Conservation (phyloP, 2,113 vertebrate genomes). For the Ginglymostoma cirratum region DNA sequence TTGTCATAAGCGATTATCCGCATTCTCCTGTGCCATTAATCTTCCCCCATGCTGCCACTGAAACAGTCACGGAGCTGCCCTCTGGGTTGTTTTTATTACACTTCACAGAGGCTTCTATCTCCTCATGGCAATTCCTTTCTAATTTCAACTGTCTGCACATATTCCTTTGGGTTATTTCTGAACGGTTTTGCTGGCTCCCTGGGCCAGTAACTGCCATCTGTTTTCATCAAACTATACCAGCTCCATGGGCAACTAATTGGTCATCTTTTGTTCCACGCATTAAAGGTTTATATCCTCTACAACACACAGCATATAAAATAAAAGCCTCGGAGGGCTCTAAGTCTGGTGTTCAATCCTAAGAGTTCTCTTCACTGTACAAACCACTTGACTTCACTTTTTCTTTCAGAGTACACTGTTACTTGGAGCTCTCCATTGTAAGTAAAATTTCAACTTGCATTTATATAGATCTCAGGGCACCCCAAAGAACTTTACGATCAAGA, state of each 20-base stretch:
- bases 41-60: background rate
- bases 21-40: constrained; percentile 2
- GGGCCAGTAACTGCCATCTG: background rate
- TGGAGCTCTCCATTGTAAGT: background rate
- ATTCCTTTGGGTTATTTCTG: background rate
- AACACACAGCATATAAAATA: background rate
- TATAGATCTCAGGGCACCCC: background rate
- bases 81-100: constrained; percentile 6
- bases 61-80: background rate
- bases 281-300: constrained; percentile 9
- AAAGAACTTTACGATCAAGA: background rate
- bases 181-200: background rate
- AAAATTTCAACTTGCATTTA: background rate
- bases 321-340: background rate
- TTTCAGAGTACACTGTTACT: background rate
- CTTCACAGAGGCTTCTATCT: background rate
- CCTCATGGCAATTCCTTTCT: constrained; percentile 16
- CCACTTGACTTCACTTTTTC: background rate
- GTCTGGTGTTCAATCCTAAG: background rate
- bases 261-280: background rate
- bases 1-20: background rate
- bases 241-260: background rate
- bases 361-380: background rate
- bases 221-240: constrained; percentile 15
- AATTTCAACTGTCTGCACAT: background rate